Evolutionary conservation across 2,888 invertebrate genomes (phyloP).

Genomic region (Smittia aterrima): DNA sequence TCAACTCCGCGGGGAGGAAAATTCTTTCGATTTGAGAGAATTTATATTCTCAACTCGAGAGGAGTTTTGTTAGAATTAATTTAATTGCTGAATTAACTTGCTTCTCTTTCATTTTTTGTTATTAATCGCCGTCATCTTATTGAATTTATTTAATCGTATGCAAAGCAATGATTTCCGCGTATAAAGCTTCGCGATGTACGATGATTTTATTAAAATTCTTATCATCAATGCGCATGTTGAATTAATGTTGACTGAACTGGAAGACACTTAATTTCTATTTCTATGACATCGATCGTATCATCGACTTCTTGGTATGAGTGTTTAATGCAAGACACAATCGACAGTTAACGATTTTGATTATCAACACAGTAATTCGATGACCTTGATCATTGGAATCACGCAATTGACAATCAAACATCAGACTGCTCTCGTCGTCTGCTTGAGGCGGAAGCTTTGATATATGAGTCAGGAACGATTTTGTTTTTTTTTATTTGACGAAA

Average conservation of each 20-base stretch:
- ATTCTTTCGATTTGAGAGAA: too few relatives aligned
- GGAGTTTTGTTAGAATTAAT: too few relatives aligned
- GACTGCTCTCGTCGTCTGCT: background rate
- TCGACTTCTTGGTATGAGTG: too few relatives aligned
- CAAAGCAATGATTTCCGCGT: background rate
- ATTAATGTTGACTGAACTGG: too few relatives aligned
- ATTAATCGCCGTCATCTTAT: background rate
- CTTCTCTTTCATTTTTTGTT: background rate
- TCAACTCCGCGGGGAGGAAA: too few relatives aligned
- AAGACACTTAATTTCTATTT: too few relatives aligned
- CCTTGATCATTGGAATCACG: constrained; percentile 34
- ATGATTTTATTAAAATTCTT: background rate
- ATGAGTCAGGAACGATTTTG: constrained; percentile 5
- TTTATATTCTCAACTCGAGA: too few relatives aligned
- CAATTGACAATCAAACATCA: background rate
- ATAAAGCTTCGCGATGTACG: background rate
- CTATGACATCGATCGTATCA: too few relatives aligned
- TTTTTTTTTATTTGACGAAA: too few relatives aligned
- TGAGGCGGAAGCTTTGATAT: background rate
- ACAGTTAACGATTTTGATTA: background rate
- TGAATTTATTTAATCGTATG: background rate
- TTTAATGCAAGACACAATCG: too few relatives aligned
- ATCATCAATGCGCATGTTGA: too few relatives aligned
- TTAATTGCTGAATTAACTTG: background rate
- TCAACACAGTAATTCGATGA: background rate